Conservation (phyloP, 2,113 vertebrate genomes). For the Telmatochromis sp. region DNA sequence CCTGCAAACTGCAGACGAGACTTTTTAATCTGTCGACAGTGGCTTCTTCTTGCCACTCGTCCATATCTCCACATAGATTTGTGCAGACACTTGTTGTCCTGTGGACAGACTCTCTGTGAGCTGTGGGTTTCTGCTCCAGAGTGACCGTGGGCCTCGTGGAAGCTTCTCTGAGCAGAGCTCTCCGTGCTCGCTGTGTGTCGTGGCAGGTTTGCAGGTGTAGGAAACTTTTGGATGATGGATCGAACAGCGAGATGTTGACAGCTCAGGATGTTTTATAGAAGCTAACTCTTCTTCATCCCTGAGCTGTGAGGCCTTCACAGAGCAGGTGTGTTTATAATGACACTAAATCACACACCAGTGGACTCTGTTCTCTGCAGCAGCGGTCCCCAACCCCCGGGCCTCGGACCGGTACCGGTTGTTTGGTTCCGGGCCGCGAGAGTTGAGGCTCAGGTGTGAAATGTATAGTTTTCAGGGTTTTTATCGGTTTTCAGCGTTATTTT, state of each 20-base stretch:
- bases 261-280: background rate
- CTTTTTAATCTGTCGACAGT: fast-evolving
- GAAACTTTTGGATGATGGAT: background rate
- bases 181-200: background rate
- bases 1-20: background rate
- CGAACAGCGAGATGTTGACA: background rate
- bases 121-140: background rate
- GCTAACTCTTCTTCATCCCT: background rate
- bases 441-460: background rate
- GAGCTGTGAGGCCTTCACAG: background rate
- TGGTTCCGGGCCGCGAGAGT: background rate
- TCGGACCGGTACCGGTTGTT: background rate
- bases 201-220: background rate
- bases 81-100: background rate
- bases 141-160: background rate
- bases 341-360: background rate
- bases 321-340: background rate
- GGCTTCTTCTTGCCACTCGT: background rate
- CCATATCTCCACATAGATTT: background rate
- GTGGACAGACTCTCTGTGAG: background rate
- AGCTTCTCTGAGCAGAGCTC: background rate
- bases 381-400: fast-evolving
- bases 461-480: fast-evolving
- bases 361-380: background rate
- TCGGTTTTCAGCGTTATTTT: fast-evolving